Conservation (phyloP, 2,888 invertebrate genomes). For the Lagria hirta region DNA sequence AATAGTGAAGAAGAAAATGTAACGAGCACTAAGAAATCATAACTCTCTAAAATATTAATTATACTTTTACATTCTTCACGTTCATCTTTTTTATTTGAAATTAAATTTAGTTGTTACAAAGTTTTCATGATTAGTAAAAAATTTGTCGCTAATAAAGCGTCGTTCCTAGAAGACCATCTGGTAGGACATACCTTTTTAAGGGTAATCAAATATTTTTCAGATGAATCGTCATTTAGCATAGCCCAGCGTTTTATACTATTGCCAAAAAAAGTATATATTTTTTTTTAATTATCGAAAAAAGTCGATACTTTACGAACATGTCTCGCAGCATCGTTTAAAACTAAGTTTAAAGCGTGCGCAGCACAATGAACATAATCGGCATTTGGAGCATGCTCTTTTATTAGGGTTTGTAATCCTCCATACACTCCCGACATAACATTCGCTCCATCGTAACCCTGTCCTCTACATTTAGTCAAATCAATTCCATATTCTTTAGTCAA, state of each 20-base stretch:
- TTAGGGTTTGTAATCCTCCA: slow-evolving; percentile 1
- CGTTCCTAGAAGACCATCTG: slow-evolving; percentile 1
- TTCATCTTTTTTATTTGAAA: neutral
- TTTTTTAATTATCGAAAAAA: slow-evolving; percentile 1
- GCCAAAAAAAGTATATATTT: slow-evolving; percentile 1
- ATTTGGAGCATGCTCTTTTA: slow-evolving; percentile 1
- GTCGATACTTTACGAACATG: neutral
- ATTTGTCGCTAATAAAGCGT: neutral
- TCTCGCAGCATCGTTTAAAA: slow-evolving; percentile 1
- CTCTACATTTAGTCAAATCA: slow-evolving; percentile 2
- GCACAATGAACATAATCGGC: slow-evolving; percentile 1
- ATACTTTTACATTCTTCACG: slow-evolving; percentile 16
- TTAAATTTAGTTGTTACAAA: slow-evolving; percentile 1
- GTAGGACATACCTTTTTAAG: slow-evolving; percentile 1
- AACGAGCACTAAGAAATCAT: slow-evolving; percentile 35
- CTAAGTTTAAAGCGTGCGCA: neutral
- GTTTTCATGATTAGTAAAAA: neutral
- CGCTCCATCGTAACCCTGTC: slow-evolving; percentile 1
- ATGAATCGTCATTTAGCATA: slow-evolving; percentile 1
- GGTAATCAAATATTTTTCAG: neutral
- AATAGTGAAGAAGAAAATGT: slow-evolving; percentile 40
- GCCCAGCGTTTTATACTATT: neutral
- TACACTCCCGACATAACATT: neutral
- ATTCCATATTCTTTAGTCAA: slow-evolving; percentile 1
- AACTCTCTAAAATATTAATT: slow-evolving; percentile 29